Percentiles rank a stretch among this genome's conserved stretches.
Conservation (phyloP, 2,113 vertebrate species). For the Atherinomorus stipes region DNA sequence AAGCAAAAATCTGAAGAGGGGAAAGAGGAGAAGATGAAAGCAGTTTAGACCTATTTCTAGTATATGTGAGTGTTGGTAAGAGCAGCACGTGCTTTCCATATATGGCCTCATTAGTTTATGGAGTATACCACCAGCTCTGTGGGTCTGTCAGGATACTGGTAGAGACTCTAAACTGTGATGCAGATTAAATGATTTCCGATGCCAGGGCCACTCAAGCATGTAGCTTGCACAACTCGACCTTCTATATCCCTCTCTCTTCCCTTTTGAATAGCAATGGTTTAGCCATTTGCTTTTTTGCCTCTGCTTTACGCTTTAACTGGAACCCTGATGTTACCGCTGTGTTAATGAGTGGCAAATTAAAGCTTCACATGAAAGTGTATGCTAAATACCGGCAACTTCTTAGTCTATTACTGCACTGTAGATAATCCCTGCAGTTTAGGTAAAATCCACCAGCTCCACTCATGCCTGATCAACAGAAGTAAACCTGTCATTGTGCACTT, state of each 20-base stretch:
- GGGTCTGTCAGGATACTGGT: slow-evolving; percentile 59
- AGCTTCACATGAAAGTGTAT: background rate
- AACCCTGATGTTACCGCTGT: slow-evolving; percentile 23
- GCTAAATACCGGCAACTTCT: background rate
- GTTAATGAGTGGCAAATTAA: background rate
- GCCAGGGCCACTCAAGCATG: slow-evolving; percentile 62
- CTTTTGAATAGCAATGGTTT: slow-evolving; percentile 16
- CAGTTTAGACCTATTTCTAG: slow-evolving; percentile 19
- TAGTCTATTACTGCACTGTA: background rate
- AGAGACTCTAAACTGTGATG: slow-evolving; percentile 74
- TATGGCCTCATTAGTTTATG: slow-evolving; percentile 46
- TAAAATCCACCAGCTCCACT: slow-evolving; percentile 15
- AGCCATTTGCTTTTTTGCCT: slow-evolving; percentile 43
- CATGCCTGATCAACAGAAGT: slow-evolving; percentile 8
- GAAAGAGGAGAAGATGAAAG: background rate
- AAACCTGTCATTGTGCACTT: background rate
- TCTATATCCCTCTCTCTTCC: slow-evolving; percentile 23
- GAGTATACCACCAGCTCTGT: slow-evolving; percentile 41
- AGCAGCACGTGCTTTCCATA: slow-evolving; percentile 17
- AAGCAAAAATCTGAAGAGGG: slow-evolving; percentile 30
- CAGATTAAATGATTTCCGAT: slow-evolving; percentile 82
- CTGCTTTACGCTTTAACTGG: slow-evolving; percentile 19
- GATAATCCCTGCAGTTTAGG: slow-evolving; percentile 3
- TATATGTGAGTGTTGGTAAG: slow-evolving; percentile 46
- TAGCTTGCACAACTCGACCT: slow-evolving; percentile 32